phyloP scores from a whole-genome alignment of 2,888 invertebrate genomes.

The Cheiracanthium punctorium region DNA sequence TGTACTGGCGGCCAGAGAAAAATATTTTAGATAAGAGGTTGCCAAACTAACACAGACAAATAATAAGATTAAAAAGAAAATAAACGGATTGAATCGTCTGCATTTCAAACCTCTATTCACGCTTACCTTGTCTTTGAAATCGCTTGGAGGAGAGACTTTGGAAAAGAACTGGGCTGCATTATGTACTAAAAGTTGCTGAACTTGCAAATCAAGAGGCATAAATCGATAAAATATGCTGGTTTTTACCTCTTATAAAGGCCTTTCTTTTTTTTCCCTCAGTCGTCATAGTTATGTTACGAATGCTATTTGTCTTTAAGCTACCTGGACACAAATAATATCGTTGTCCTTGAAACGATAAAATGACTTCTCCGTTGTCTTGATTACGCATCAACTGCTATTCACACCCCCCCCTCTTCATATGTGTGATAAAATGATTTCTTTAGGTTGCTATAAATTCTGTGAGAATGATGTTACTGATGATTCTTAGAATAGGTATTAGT shows the following conservation, averaged over 20 bases:
- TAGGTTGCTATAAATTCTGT: slow-evolving; percentile 27
- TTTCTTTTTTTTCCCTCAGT: neutral
- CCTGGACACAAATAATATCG: slow-evolving; percentile 28
- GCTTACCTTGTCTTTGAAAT: slow-evolving; percentile 20
- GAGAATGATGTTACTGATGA: neutral
- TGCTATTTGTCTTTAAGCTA: slow-evolving; percentile 11
- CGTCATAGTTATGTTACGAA: neutral
- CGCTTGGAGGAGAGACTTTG: neutral
- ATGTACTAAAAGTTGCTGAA: neutral
- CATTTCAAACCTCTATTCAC: slow-evolving; percentile 10
- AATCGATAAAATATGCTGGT: neutral
- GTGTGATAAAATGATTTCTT: slow-evolving; percentile 34
- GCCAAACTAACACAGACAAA: slow-evolving; percentile 4
- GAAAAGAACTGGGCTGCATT: neutral
- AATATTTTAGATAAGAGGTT: neutral
- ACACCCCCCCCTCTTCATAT: neutral
- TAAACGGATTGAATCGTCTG: slow-evolving; percentile 5
- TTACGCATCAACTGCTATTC: slow-evolving; percentile 24
- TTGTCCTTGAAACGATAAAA: slow-evolving; percentile 54
- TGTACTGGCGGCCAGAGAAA: neutral
- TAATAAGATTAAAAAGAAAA: neutral
- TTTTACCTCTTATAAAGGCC: neutral
- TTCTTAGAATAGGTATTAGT: neutral
- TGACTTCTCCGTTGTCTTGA: slow-evolving; percentile 38
- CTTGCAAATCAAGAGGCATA: neutral